Conservation (phyloP, 2,797 vertebrate species). For the Lepilemur septentrionalis region DNA sequence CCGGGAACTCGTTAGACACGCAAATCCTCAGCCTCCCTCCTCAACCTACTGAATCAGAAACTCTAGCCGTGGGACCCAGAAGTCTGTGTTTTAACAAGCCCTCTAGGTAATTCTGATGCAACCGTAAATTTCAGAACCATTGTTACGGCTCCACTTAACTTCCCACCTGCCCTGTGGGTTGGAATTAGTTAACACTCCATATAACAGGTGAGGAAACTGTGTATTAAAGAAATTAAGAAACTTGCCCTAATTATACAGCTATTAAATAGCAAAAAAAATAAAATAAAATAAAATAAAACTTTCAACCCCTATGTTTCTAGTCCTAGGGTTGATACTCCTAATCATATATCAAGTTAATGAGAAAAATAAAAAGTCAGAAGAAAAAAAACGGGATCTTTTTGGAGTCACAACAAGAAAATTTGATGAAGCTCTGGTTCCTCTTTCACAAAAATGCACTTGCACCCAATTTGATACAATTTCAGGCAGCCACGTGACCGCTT, state of each 20-base stretch:
- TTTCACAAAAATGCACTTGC: background rate
- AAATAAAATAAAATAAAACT: background rate
- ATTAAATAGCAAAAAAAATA: background rate
- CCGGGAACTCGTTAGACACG: background rate
- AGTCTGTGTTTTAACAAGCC: background rate
- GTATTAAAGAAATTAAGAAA: background rate
- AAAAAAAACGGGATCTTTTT: background rate
- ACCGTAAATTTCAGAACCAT: background rate
- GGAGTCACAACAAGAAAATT: background rate
- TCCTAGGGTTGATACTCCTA: background rate
- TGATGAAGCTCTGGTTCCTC: background rate
- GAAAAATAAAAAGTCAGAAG: background rate
- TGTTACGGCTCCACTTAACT: background rate
- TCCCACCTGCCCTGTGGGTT: background rate
- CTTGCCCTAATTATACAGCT: background rate
- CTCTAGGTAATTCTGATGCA: background rate
- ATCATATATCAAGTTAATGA: background rate
- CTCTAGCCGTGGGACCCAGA: too few relatives aligned
- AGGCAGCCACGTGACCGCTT: background rate
- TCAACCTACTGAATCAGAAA: background rate
- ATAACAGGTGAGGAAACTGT: background rate
- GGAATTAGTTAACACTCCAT: background rate
- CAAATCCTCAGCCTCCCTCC: background rate
- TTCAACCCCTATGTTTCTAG: background rate
- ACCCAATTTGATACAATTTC: background rate